Evolutionary conservation across 2,113 vertebrate species (phyloP).

Genomic region (Dipodomys spectabilis): DNA sequence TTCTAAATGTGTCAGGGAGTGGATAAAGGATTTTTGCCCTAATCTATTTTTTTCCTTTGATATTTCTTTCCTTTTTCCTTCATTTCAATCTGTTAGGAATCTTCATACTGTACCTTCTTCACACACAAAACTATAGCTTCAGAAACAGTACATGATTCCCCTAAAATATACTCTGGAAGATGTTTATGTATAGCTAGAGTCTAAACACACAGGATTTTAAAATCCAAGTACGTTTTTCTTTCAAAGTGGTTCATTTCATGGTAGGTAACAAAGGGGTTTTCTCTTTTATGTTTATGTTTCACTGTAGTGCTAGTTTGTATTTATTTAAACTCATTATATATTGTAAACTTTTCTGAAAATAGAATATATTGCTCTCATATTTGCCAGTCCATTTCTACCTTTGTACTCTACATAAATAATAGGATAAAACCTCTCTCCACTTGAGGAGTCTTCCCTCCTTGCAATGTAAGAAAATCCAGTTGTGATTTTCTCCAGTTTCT

Average conservation of each 20-base stretch:
- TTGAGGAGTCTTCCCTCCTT: not conserved
- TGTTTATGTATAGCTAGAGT: not conserved
- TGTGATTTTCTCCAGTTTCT: constrained; percentile 33
- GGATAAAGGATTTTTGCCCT: not conserved
- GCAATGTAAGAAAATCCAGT: constrained; percentile 31
- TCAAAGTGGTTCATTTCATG: not conserved
- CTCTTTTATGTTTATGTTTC: not conserved
- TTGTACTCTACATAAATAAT: not conserved
- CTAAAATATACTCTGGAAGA: not conserved
- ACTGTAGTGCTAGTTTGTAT: not conserved
- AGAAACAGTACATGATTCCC: not conserved
- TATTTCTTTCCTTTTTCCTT: not conserved
- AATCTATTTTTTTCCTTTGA: not conserved
- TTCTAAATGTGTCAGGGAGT: fast-evolving
- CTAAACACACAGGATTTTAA: not conserved
- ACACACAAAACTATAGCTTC: not conserved
- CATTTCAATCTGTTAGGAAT: not conserved
- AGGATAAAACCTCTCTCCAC: not conserved
- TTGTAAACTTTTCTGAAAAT: not conserved
- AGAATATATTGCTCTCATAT: not conserved
- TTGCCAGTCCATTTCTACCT: not conserved
- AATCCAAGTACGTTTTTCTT: not conserved
- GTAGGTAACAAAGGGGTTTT: not conserved
- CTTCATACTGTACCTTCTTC: not conserved
- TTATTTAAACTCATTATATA: not conserved